These are phyloP conservation scores for Anthonomus grandis DNA, from an alignment of 1,140 invertebrate genomes.

Conservation along the genomic window DNA sequence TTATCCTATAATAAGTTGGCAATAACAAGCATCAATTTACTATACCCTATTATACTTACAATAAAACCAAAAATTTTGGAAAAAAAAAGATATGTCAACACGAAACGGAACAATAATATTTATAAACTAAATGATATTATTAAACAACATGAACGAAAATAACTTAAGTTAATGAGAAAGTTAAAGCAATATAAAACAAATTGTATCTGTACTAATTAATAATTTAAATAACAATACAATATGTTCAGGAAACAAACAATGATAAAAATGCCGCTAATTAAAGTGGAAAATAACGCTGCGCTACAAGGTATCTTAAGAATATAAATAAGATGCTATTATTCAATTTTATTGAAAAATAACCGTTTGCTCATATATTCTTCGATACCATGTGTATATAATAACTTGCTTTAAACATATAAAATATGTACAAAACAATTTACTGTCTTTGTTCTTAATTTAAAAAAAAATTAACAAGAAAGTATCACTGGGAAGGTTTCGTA, in stretches of 20 bases:
- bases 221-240: constrained; percentile 24
- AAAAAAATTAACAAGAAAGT: constrained; percentile 33
- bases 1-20: too few relatives aligned
- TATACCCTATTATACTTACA: constrained; percentile 21
- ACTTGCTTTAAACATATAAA: constrained; percentile 27
- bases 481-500: constrained; percentile 33
- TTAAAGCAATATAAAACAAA: constrained; percentile 30
- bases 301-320: neutral
- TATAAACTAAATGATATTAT: constrained; percentile 8
- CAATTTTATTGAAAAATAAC: too few relatives aligned
- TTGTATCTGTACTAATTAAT: constrained; percentile 32
- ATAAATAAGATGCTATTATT: too few relatives aligned
- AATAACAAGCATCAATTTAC: too few relatives aligned
- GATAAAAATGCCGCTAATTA: constrained; percentile 17
- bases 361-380: neutral
- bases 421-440: constrained; percentile 40
- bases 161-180: constrained; percentile 23
- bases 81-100: constrained; percentile 19
- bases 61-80: constrained; percentile 10
- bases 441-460: constrained; percentile 37
- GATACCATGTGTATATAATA: constrained; percentile 12
- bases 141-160: constrained; percentile 19
- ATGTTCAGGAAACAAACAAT: constrained; percentile 8
- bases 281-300: constrained; percentile 19
- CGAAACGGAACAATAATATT: constrained; percentile 9